These are phyloP conservation scores for Parnassius orleans DNA, from an alignment of 2,888 invertebrate species.

Conservation along the genomic window DNA sequence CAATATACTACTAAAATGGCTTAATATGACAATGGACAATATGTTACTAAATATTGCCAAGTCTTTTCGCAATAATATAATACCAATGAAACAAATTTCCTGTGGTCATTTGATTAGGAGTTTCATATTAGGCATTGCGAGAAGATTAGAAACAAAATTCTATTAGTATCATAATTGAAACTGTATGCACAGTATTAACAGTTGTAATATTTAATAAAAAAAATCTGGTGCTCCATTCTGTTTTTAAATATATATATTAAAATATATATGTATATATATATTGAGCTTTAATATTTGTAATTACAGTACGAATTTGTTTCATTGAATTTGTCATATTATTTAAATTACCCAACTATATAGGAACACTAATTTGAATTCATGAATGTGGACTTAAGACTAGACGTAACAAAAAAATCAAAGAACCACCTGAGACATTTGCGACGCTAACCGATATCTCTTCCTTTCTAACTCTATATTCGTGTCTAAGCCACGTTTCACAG, in stretches of 20 bases:
- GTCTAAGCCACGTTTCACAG: conserved; percentile 64
- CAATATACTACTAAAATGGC: conserved; percentile 12
- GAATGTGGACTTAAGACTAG: conserved; percentile 40
- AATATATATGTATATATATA: too few species aligned
- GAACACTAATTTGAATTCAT: conserved; percentile 24
- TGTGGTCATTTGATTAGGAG: too few species aligned
- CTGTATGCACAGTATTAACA: too few species aligned
- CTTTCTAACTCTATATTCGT: conserved; percentile 56
- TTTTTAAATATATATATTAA: too few species aligned
- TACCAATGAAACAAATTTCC: conserved; percentile 16
- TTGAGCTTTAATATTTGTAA: not conserved
- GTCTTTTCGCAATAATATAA: conserved; percentile 4
- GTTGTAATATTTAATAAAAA: too few species aligned
- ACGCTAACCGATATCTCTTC: conserved; percentile 60
- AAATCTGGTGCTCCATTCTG: too few species aligned
- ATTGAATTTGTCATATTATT: conserved; percentile 1
- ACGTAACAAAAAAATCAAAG: conserved; percentile 54
- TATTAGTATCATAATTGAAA: too few species aligned
- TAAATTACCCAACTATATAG: conserved; percentile 18
- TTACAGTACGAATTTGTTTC: conserved; percentile 9
- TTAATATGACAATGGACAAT: conserved; percentile 10
- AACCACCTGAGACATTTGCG: conserved; percentile 68
- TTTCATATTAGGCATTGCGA: too few species aligned
- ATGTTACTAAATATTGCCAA: not conserved
- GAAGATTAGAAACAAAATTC: too few species aligned